Evolutionary conservation across 2,797 vertebrate genomes (phyloP).

Genomic region (Merluccius polli): DNA sequence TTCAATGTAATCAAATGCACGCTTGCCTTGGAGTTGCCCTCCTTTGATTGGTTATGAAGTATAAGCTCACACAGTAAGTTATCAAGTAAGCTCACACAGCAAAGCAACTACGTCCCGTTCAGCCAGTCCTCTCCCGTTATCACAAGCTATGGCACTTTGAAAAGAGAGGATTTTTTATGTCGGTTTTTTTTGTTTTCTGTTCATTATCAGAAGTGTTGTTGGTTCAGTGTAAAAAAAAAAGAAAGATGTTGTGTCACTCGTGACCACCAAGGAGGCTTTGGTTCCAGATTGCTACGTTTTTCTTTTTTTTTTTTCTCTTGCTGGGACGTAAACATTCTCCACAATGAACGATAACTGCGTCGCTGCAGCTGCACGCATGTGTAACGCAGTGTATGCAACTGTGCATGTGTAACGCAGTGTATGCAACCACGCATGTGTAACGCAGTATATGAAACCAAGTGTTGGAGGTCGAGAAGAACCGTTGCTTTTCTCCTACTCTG

Average conservation of each 20-base stretch:
- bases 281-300: constrained; percentile 73
- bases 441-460: constrained; percentile 60
- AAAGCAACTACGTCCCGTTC: constrained; percentile 66
- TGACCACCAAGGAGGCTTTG: constrained; percentile 56
- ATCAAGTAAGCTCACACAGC: constrained; percentile 68
- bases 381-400: constrained; percentile 36
- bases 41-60: constrained; percentile 69
- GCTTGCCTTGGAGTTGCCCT: constrained; percentile 59
- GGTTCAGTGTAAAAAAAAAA: constrained; percentile 64
- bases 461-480: constrained; percentile 33
- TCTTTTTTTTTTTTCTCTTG: constrained; percentile 65
- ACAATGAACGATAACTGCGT: constrained; percentile 71
- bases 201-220: constrained; percentile 18
- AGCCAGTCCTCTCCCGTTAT: constrained; percentile 59
- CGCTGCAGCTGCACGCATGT: constrained; percentile 63
- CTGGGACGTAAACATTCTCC: constrained; percentile 72
- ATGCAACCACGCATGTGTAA: neutral
- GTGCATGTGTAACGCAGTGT: constrained; percentile 49
- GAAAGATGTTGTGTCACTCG: constrained; percentile 49
- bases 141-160: constrained; percentile 80
- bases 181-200: constrained; percentile 33
- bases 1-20: constrained; percentile 64
- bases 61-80: constrained; percentile 69
- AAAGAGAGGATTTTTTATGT: constrained; percentile 47
- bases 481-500: constrained; percentile 19